These are phyloP conservation scores for Chaetura pelagica DNA, from an alignment of 2,113 vertebrate species.

Conservation along the genomic window DNA sequence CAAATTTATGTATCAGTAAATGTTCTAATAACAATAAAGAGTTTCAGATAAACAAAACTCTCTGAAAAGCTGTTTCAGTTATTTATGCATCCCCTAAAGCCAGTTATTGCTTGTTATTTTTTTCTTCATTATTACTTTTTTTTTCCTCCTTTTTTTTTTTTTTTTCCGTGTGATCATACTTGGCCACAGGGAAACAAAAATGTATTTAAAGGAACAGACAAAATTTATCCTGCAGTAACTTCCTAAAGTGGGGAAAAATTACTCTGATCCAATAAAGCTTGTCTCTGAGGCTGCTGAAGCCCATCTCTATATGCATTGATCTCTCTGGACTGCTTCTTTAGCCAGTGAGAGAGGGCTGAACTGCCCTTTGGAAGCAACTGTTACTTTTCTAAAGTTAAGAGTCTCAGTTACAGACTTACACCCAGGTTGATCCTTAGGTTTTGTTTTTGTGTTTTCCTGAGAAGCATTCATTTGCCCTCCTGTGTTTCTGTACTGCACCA, in stretches of 20 bases:
- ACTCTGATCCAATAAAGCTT: neutral
- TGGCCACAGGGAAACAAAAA: neutral
- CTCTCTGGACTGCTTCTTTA: neutral
- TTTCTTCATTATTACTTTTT: too few species aligned
- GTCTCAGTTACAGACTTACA: neutral
- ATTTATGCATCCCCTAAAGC: neutral
- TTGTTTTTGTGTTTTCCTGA: neutral
- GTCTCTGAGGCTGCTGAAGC: neutral
- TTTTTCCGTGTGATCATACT: neutral
- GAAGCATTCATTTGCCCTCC: neutral
- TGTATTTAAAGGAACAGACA: neutral
- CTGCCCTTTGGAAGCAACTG: neutral
- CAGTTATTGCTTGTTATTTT: neutral
- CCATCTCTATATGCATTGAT: neutral
- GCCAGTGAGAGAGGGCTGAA: neutral
- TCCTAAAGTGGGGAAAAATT: neutral
- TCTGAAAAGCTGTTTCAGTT: neutral
- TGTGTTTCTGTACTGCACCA: neutral
- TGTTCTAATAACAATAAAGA: neutral
- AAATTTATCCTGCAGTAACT: neutral
- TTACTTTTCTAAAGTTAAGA: neutral
- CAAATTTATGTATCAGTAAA: neutral
- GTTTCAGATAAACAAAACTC: neutral
- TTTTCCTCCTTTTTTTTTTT: neutral
- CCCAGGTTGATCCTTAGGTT: rapidly evolving